Conservation (phyloP, 2,888 invertebrate genomes). For the Oligia strigilis region DNA sequence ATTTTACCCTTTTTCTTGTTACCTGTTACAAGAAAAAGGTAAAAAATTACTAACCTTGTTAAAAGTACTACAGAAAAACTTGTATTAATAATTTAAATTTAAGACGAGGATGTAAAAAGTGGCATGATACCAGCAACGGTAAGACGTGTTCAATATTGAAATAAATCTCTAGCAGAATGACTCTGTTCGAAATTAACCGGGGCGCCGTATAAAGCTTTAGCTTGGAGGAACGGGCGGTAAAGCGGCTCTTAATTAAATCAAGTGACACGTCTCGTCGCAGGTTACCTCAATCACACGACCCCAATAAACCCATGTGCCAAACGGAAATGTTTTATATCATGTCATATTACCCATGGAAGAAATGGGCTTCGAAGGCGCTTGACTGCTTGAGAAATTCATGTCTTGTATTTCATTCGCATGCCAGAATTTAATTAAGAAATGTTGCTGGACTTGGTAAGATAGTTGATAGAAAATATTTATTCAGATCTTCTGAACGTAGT, state of each 20-base stretch:
- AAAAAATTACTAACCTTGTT: conserved; percentile 10
- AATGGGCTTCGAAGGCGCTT: conserved; percentile 19
- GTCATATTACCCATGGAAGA: conserved; percentile 67
- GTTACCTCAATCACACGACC: conserved; percentile 90
- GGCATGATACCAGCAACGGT: conserved; percentile 42
- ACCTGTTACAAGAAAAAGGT: conserved; percentile 35
- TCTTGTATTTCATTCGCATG: conserved; percentile 5
- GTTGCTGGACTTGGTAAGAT: neutral
- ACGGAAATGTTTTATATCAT: conserved; percentile 80
- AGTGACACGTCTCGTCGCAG: conserved; percentile 89
- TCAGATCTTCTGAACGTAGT: neutral
- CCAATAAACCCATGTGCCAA: conserved; percentile 86
- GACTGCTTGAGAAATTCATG: conserved; percentile 25
- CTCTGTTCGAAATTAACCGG: conserved; percentile 87
- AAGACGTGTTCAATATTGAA: conserved; percentile 83
- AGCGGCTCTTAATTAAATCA: conserved; percentile 90
- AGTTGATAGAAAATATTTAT: conserved; percentile 8
- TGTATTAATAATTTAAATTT: neutral
- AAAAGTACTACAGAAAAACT: conserved; percentile 1
- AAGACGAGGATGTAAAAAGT: conserved; percentile 17
- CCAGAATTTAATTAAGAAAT: conserved; percentile 13
- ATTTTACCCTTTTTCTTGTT: conserved; percentile 70
- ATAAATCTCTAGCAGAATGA: conserved; percentile 87
- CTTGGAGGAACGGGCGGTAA: conserved; percentile 87
- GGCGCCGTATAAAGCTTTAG: conserved; percentile 83